Base-by-base conservation (phyloP, 2,888 invertebrate species). In the Fragum whitleyi region DNA sequence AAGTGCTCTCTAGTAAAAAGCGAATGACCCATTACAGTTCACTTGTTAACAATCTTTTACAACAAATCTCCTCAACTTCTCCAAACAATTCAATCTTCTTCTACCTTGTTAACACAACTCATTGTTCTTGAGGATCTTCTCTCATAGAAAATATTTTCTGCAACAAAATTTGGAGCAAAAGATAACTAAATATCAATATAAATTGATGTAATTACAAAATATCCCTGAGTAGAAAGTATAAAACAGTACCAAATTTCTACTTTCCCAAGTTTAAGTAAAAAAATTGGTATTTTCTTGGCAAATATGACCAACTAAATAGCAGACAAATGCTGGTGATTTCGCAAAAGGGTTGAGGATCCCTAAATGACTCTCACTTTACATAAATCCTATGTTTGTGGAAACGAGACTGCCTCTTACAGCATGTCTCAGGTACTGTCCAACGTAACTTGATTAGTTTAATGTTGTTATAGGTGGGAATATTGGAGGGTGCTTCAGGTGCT, bases 371-470 rank as follows among this genome's bases (percentile, higher is more conserved):
- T 76, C 79, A 51, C 74, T 55, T 74, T 73, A 68, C 77, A 62
- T 61, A 69, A 72, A 70, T 26, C 59, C 23, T 65, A 79, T 79
- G 74, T 83, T 75, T 77, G 71, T 61, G 42, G 79, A 74, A 70
- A 77, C 61, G 23, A 70, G 74, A 83, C 68, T 59, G 77, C 76
- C 74, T 70, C 77, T 83, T 74, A 67, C 57, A 65, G 74, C 81
- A 81, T 21, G 65, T 72, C n/a, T 79, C 79, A 83, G 83, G 76
- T 74, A 77, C 77, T 79, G 61, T 79, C 47, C 74, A 74, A 39
- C 29, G 83, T 77, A 83, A 83, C 79, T 70, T 76, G 83, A 83
- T 83, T 83, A 79, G 55, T 83, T 62, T 77, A 28, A 51, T 74
- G 83, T 74, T 79, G 73, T 78, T 67, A 19, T 53, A 78, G 51